These are phyloP conservation scores for Darevskia mixta DNA, from an alignment of 2,797 vertebrate genomes.

Conservation along the genomic window DNA sequence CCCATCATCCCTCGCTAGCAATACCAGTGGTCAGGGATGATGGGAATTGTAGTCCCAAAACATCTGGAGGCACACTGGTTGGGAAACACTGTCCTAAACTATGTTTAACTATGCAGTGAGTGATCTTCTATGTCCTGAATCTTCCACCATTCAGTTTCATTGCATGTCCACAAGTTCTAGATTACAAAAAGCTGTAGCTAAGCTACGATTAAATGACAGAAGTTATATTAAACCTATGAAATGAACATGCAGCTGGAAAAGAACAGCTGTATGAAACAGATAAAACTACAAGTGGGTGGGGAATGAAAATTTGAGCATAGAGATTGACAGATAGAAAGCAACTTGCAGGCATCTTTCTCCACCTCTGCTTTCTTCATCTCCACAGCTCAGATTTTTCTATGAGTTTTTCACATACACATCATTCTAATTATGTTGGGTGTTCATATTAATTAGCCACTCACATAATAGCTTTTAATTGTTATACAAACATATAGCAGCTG, in stretches of 20 bases:
- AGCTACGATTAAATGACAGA: neutral
- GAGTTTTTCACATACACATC: neutral
- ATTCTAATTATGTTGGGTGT: neutral
- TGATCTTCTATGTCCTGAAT: too few species aligned
- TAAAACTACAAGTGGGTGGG: neutral
- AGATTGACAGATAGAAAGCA: neutral
- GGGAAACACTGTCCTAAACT: too few species aligned
- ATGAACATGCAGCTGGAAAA: neutral
- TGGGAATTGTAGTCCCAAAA: too few species aligned
- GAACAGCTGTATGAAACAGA: neutral
- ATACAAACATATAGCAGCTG: conserved; percentile 28
- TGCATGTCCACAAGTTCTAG: neutral
- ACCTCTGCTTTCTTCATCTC: neutral
- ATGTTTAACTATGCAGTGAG: too few species aligned
- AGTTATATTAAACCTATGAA: neutral
- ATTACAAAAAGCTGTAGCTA: neutral
- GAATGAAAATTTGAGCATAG: neutral
- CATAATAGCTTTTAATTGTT: conserved; percentile 39
- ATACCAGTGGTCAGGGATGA: too few species aligned
- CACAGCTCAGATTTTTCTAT: neutral
- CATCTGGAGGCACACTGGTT: too few species aligned
- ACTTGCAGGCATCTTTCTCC: neutral
- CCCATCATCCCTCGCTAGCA: too few species aligned
- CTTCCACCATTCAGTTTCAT: too few species aligned
- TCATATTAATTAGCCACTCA: conserved; percentile 37